Base-by-base conservation (phyloP, 2,797 vertebrate species). In the Poecile montanus region DNA sequence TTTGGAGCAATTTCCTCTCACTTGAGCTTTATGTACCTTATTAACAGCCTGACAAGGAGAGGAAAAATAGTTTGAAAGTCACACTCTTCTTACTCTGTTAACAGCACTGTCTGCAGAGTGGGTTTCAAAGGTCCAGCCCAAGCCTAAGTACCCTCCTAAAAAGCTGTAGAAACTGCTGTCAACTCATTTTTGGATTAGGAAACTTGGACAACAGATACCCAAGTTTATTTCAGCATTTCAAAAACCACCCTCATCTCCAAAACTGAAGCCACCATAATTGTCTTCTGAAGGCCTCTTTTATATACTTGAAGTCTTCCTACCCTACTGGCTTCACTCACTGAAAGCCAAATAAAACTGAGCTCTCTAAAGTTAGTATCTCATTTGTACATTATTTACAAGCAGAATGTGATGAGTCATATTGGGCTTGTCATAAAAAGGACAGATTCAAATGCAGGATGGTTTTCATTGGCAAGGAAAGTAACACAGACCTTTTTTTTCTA, bases 161-260 rank as follows among this genome's bases (percentile, higher is more conserved):
- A 34, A 82, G 19, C 8, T 86, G 70, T 50, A 79, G 61, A 74
- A 89, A 65, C 47, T 72, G 50, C 30, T 83, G 44, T 70, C 65
- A 92, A 63, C 85, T 90, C 4, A 7, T 13, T 95, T 93, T 76
- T 80, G 62, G 27, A 62, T 92, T 62, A 58, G 36, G 56, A 75
- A 67, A 72, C 8, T 27, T 61, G 38, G 40, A 79, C 26, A 78
- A 73, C 11, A 63, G 53, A 42, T 76, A 90, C 27, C 16, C 83
- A 60, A 63, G 30, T 95, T 93, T 96, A 93, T 89, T 94, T 89
- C 79, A 91, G 53, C 58, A 72, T 92, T 89, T 88, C 68, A 95
- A 76, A 91, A 94, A 56, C 45, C 51, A 94, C 8, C 7, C 13
- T 54, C 1, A 1, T 32, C 34, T 32, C 17, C 44, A 10, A 76